Evolutionary conservation across 2,888 invertebrate genomes (phyloP), one percentile per base, ranked within the genome.

Genomic region (Drosophila recens): DNA sequence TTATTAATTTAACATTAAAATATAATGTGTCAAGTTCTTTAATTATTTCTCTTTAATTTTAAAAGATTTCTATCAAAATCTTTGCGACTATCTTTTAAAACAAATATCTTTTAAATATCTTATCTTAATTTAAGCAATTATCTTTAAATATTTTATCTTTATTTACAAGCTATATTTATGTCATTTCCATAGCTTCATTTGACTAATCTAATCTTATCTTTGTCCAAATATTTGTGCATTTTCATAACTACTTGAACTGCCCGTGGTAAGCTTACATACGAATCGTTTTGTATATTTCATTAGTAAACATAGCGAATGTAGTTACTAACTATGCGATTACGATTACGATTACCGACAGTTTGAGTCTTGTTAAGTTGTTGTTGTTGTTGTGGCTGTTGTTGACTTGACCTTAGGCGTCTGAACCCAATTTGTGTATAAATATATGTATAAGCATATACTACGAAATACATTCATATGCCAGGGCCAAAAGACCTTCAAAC

Each of bases 321-420:
- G 83, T 83, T 80, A 82, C 80, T 82, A 86, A 83, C 86, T 86
- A 80, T 75, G 82, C 79, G 81, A 86, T 86, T 86, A 75, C 83
- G 77, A 72, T 76, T 77, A 69, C 66, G 56, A 34, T 65, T 38
- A 56, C 65, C 17, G 62, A 49, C 67, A 49, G 48, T 56, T 66
- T 66, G 68, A 52, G 56, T 66, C 65, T 66, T 68, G 72, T 66
- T 67, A 76, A 76, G 53, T 58, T 59, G 75, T 40, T 56, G 54
- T 42, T 45, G 36, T 17, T 17, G 4, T 23, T 23, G 45, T 38
- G 17, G 58, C 51, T 56, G 54, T 42, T 67, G 72, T 77, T 74
- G 76, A 77, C 72, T 82, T 85, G 87, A 85, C 84, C 84, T 85
- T 84, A 84, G 80, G 84, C 80, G 70, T 67, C 82, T 78, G 84